A percentile compares a stretch with the other conserved stretches of the same genome.
Conservation (phyloP, 2,888 invertebrate genomes). For the Lottia scabra region DNA sequence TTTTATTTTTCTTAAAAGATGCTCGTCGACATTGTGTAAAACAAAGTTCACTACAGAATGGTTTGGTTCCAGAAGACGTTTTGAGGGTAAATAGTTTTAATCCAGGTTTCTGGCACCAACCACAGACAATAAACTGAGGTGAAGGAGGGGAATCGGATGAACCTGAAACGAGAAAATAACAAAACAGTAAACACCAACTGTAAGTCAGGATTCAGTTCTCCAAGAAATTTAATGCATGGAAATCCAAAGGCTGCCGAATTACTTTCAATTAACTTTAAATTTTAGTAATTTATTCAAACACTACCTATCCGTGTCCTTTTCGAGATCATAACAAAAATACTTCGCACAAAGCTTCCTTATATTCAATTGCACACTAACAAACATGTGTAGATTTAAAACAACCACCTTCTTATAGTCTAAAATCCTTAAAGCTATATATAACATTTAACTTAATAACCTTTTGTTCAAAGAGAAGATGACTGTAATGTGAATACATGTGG, state of each 20-base stretch:
- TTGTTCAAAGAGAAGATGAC: background rate
- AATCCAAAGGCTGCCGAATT: no score
- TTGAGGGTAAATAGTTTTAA: constrained; percentile 64
- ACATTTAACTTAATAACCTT: background rate
- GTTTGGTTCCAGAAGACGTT: constrained; percentile 62
- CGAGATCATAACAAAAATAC: no score
- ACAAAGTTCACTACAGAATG: constrained; percentile 89
- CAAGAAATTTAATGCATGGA: no score
- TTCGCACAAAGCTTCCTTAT: no score
- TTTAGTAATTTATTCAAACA: no score
- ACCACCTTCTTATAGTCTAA: no score
- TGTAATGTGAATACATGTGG: background rate
- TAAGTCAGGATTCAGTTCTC: no score
- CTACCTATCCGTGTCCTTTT: no score
- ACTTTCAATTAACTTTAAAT: no score
- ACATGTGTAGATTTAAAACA: no score
- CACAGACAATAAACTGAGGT: constrained; percentile 58
- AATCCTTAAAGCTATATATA: no score
- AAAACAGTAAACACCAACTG: background rate
- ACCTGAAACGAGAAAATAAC: constrained; percentile 23
- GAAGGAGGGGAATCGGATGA: constrained; percentile 32
- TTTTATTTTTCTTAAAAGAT: constrained; percentile 88
- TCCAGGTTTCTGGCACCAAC: constrained; percentile 69
- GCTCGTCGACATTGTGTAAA: constrained; percentile 90
- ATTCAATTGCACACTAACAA: no score